Conservation (phyloP, 2,797 vertebrate species). For the Hydrolagus colliei region DNA sequence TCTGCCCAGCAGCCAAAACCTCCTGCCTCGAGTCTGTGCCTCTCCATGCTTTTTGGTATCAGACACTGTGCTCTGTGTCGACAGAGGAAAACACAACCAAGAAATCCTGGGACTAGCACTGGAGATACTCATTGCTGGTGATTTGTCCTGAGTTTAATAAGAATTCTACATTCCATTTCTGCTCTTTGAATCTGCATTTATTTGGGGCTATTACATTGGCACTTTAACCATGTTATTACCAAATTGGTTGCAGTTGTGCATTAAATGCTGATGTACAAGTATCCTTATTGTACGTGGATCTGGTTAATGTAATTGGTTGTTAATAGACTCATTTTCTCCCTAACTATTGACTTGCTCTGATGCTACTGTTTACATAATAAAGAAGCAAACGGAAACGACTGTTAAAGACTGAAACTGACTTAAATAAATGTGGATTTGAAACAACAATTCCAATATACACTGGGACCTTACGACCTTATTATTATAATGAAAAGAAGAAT, state of each 20-base stretch:
- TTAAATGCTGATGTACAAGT: neutral
- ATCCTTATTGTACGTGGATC: neutral
- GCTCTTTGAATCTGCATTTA: neutral
- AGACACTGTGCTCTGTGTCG: no score
- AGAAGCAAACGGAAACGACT: neutral
- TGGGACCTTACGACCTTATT: no score
- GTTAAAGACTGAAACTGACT: neutral
- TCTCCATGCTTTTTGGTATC: no score
- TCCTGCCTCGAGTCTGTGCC: no score
- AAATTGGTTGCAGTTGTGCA: neutral
- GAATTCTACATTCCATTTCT: neutral
- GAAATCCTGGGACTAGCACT: neutral
- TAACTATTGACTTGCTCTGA: neutral
- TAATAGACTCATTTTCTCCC: neutral
- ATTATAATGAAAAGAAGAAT: no score
- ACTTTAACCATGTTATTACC: neutral
- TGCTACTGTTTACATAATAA: neutral
- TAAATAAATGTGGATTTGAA: no score
- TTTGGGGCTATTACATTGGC: neutral
- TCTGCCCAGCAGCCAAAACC: no score
- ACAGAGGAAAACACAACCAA: no score
- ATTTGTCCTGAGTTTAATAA: neutral
- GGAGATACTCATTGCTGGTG: neutral
- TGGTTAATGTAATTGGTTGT: constrained; percentile 4
- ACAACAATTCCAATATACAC: no score